phyloP scores from a whole-genome alignment of 1,140 invertebrate species.

The Cheumatopsyche charites region DNA sequence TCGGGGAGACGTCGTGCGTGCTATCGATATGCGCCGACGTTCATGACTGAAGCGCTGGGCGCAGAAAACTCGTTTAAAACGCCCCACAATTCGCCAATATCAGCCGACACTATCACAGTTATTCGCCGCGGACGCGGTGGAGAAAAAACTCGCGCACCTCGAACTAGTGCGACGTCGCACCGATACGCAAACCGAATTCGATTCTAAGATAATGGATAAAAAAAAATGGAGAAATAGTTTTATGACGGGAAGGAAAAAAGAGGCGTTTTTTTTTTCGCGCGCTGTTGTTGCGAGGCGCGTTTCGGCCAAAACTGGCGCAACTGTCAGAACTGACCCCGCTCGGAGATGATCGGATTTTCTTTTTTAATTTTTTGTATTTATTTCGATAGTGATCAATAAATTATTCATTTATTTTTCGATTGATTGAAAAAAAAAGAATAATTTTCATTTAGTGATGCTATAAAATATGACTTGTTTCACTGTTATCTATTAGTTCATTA shows the following conservation, averaged over 20 bases:
- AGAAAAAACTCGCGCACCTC: no score
- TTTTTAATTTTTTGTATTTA: no score
- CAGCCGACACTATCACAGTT: background rate
- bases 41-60: background rate
- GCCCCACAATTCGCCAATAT: conserved; percentile 7
- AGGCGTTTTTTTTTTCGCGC: background rate
- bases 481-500: no score
- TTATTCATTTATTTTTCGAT: no score
- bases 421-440: no score
- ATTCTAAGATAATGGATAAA: background rate
- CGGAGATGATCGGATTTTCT: no score
- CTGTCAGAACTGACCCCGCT: no score
- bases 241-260: no score
- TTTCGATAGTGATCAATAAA: no score
- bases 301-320: background rate
- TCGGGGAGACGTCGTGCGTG: background rate
- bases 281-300: background rate
- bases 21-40: background rate
- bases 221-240: background rate
- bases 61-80: background rate
- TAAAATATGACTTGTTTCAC: no score
- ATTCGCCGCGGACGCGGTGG: no score
- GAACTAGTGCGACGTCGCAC: background rate
- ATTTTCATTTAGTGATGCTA: no score
- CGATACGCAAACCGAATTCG: background rate